Evolutionary conservation across 2,113 vertebrate species (phyloP).

Genomic region (Petrocephalus microphthalmus): DNA sequence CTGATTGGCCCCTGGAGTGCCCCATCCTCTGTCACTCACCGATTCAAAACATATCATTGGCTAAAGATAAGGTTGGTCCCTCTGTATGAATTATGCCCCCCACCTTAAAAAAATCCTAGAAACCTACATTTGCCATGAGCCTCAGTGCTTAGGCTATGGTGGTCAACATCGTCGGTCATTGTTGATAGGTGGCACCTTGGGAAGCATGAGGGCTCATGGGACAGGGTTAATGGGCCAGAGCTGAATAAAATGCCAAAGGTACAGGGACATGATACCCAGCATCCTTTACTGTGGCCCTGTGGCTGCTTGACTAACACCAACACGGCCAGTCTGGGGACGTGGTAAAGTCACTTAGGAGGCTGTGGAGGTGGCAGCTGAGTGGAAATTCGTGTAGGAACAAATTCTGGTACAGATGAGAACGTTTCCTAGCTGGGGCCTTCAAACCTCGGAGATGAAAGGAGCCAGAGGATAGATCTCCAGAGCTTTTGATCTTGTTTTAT

Average conservation of each 20-base stretch:
- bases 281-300: neutral
- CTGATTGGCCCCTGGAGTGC: no score
- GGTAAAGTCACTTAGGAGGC: neutral
- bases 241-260: neutral
- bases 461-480: neutral
- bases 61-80: no score
- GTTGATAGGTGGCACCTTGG: neutral
- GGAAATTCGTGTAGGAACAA: neutral
- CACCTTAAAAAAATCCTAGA: neutral
- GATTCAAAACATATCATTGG: neutral
- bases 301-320: neutral
- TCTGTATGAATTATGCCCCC: neutral
- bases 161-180: neutral
- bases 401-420: neutral
- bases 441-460: neutral
- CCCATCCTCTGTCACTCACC: neutral
- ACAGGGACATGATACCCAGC: neutral
- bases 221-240: neutral
- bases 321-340: neutral
- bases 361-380: neutral
- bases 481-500: constrained; percentile 8
- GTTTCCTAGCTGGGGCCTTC: neutral
- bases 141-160: neutral
- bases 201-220: neutral
- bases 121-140: neutral